Base-by-base conservation (phyloP, 2,888 invertebrate species). In the Drosophila fulvimacula region DNA sequence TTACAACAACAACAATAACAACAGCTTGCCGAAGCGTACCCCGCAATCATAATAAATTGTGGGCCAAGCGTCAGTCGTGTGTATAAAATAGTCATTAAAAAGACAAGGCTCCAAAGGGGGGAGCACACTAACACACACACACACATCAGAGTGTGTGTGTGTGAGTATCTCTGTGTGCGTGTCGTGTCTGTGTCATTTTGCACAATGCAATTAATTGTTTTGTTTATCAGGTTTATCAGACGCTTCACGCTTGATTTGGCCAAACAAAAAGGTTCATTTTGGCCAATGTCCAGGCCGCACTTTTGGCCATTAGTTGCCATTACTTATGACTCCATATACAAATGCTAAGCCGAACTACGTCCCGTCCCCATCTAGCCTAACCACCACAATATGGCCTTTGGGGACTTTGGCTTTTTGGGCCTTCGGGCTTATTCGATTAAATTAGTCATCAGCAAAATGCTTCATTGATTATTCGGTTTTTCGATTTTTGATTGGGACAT, bases 41-140 rank as follows among this genome's bases (percentile, higher is more conserved):
- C 72, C 67, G 67, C 72, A 74, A 81, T 81, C 76, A 84, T 76
- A 84, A 83, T 87, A 83, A 82, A 83, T 83, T 73, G 82, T 79
- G 62, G 73, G 76, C 59, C 69, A 63, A 66, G 78, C 64, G 71
- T 48, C 73, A 87, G 88, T 87, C 82, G 88, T 83, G 83, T 83
- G 83, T 85, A 85, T 83, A 82, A 87, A 87, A 84, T 87, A 82
- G 85, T 87, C 85, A 83, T 83, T 87, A 87, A 83, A 83, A 84
- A 71, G 79, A 73, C 73, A 75, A 67, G 77, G 15, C 55, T 59
- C 46, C 39, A 52, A 46, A 42, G 46, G 46, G 36, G 36, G 30
- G 36, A 17, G 7, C 42, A 39, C 19, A 19, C 21, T 30, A 19
- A 21, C 4, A 11, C 38, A 36, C 19, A n/a, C 17, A 38, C 17